phyloP scores from a whole-genome alignment of 2,113 vertebrate species.

The Megalops atlanticus region DNA sequence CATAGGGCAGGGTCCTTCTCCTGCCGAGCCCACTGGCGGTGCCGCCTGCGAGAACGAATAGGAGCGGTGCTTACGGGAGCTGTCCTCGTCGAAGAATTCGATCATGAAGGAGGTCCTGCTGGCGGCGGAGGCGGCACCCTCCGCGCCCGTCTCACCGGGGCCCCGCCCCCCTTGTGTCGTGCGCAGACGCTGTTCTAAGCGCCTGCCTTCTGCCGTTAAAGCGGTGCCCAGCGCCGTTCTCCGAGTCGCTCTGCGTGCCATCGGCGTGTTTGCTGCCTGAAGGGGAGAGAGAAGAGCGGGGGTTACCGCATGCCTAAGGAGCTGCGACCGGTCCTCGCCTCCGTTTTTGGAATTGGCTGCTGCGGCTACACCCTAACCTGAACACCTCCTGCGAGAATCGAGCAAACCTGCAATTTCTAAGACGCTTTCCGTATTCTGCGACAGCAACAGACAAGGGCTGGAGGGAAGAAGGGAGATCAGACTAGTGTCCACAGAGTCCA shows the following conservation, averaged over 20 bases:
- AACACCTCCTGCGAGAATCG: background rate
- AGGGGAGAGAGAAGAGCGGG: constrained; percentile 20
- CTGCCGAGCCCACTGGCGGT: constrained; percentile 63
- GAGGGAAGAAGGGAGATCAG: constrained; percentile 27
- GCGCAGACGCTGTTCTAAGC: constrained; percentile 86
- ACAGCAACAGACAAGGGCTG: no score
- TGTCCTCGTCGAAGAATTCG: constrained; percentile 90
- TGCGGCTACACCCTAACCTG: background rate
- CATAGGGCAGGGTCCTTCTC: constrained; percentile 79
- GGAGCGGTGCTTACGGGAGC: constrained; percentile 86
- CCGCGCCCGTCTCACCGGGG: constrained; percentile 67
- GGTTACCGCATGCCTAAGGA: background rate
- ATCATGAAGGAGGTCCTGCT: constrained; percentile 91
- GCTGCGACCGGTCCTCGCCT: background rate
- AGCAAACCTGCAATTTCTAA: no score
- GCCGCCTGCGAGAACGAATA: constrained; percentile 90
- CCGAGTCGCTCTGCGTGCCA: constrained; percentile 96
- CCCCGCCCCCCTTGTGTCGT: constrained; percentile 73
- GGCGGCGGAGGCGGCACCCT: constrained; percentile 55
- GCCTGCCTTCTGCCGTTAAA: constrained; percentile 80
- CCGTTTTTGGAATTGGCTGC: background rate
- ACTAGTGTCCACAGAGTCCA: no score
- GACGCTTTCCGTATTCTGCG: no score
- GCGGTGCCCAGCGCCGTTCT: constrained; percentile 84
- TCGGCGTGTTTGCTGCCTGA: constrained; percentile 96